Evolutionary conservation across 2,888 invertebrate genomes (phyloP), one percentile per base, ranked within the genome.

Genomic region (Taphrorychus bicolor): DNA sequence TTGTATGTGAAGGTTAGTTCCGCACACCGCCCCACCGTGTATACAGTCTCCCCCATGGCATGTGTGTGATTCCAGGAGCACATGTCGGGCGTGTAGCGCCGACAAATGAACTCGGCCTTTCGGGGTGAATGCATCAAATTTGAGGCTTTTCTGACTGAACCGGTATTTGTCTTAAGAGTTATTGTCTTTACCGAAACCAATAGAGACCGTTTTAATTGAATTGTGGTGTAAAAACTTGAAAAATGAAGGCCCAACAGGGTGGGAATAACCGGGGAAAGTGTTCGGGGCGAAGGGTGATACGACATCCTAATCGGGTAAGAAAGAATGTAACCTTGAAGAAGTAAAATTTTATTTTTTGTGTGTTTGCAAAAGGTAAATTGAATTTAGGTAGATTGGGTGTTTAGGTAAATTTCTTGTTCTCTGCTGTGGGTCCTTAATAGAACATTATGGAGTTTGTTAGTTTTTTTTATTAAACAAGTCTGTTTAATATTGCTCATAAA

Each of bases 61-160:
- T 63, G 57, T 64, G 58, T 65, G 56, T 57, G 58, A 64, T 62
- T 70, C 63, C 14, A 23, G 56, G 65, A 52, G 70, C 66, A 70
- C 70, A 66, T 66, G 66, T 62, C 66, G 61, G 54, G 42, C 21
- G 41, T 41, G 16, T n/a, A 40, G 5, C 5, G 14, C 18, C 17
- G 23, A 51, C 62, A 66, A 69, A 66, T 53, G 53, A 62, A 52
- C 58, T 59, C 66, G 59, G 24, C 32, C 42, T 62, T 70, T 59
- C 32, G 24, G 52, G 62, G 63, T 57, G 66, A 58, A 49, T 63
- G 66, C 59, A 62, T 60, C 57, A 19, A 49, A 40, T 22, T 45
- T 16, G 17, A 16, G 14, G 14, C 14, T 5, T 45, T 45, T 45
- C 14, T 45, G 17, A 14, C 16, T 3, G 2, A 45, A 45, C 9